Base-by-base conservation (phyloP, 2,113 vertebrate genomes). In the Propithecus coquereli region DNA sequence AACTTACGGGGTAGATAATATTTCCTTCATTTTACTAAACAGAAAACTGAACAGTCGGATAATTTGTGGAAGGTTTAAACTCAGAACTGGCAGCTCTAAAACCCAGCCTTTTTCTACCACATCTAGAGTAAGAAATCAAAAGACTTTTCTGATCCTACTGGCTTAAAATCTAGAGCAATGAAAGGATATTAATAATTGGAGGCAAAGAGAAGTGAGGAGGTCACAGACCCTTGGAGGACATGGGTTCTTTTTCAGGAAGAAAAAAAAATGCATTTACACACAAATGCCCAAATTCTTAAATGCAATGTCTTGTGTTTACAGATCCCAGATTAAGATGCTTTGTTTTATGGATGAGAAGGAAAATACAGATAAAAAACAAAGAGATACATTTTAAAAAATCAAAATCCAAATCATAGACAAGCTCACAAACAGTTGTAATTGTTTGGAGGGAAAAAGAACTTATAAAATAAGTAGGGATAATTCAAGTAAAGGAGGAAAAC, bases 1-100 rank as follows among this genome's bases (percentile, higher is more conserved):
- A 73, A 90, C 27, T 32, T 80, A 77, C 5, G 16, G 47, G 16
- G 12, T 32, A 82, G 68, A 47, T 22, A 63, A 63, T 37, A 82
- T 82, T 73, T 45, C 45, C 13, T 22, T 13, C 40, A 85, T 87
- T 83, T 95, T 80, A 90, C 18, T 20, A 34, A 94, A 94, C 22
- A 88, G 32, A 16, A 94, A 77, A 73, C 23, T 50, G 45, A 83
- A 95, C 52, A 89, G 54, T 11, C 83, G n/a, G 27, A n/a, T 82
- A 50, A 93, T 89, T 68, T 68, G 17, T 73, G 22, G 47, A 85
- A 91, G 45, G 30, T 82, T 94, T 94, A 85, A 95, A 83, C 23
- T 95, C 57, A 73, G 17, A 25, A 59, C n/a, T 93, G 45, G 25
- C 43, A 65, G 81, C 25, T 71, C 32, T 65, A 96, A 91, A 88